phyloP scores from a whole-genome alignment of 2,113 vertebrate species.

The Callionymus lyra region DNA sequence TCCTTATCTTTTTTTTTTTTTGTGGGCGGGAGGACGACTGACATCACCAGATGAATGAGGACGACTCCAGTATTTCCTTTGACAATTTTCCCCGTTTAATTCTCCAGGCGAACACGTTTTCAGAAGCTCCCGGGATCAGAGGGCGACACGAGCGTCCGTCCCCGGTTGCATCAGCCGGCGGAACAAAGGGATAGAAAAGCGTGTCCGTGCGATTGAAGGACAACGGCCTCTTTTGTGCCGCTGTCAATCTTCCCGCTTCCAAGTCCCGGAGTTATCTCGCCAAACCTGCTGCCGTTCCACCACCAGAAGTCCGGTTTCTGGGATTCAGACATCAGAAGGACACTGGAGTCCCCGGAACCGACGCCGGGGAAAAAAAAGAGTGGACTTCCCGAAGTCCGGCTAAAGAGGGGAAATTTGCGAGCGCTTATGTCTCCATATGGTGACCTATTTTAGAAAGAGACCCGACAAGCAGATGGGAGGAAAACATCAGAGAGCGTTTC shows the following conservation, averaged over 20 bases:
- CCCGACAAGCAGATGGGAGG: no score
- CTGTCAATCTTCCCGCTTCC: constrained; percentile 33
- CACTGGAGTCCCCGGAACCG: constrained; percentile 8
- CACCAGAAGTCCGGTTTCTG: constrained; percentile 21
- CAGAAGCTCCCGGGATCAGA: not conserved
- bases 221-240: constrained; percentile 4
- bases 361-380: constrained; percentile 1
- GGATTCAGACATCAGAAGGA: constrained; percentile 19
- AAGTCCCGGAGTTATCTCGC: constrained; percentile 31
- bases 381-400: no score
- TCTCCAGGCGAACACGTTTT: constrained; percentile 3
- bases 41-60: constrained; percentile 27
- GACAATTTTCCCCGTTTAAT: constrained; percentile 2
- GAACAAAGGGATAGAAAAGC: constrained; percentile 35
- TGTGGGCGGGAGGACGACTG: constrained; percentile 3
- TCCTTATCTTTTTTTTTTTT: constrained; percentile 28
- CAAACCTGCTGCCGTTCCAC: constrained; percentile 21
- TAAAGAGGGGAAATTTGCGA: no score
- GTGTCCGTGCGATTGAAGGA: constrained; percentile 40
- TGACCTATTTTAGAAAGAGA: no score
- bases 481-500: no score
- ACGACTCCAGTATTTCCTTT: constrained; percentile 24
- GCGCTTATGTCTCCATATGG: no score
- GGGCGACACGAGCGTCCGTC: no score
- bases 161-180: constrained; percentile 31